These are phyloP conservation scores for Neomicropteryx cornuta DNA, from an alignment of 1,140 invertebrate species.

Conservation along the genomic window DNA sequence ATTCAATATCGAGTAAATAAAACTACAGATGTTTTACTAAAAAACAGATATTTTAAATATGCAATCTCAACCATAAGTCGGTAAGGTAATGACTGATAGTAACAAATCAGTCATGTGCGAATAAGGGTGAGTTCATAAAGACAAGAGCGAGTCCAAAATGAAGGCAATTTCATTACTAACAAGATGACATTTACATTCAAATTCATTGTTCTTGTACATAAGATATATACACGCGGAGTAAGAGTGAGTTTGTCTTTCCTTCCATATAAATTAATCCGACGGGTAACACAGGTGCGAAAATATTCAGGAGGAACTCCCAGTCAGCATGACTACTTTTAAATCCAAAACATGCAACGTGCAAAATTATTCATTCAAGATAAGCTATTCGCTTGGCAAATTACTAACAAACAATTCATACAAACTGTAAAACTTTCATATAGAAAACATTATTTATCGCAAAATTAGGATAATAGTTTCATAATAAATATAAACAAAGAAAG, in stretches of 20 bases:
- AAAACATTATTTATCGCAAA: constrained; percentile 3
- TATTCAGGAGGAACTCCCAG: neutral
- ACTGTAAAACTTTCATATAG: neutral
- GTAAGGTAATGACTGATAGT: too few relatives aligned
- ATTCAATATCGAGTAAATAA: too few relatives aligned
- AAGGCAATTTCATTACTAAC: too few relatives aligned
- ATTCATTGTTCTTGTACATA: constrained; percentile 3
- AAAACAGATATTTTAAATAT: too few relatives aligned
- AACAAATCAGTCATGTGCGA: too few relatives aligned
- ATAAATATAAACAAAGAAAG: constrained; percentile 10
- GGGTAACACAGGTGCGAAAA: neutral
- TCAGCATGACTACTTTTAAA: neutral
- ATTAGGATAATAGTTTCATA: constrained; percentile 7
- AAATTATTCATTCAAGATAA: constrained; percentile 3
- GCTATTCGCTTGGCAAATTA: constrained; percentile 2
- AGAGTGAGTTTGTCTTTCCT: too few relatives aligned
- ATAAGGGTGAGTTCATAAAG: too few relatives aligned
- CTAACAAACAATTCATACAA: neutral
- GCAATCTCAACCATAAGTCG: too few relatives aligned
- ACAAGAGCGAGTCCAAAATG: too few relatives aligned
- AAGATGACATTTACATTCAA: too few relatives aligned
- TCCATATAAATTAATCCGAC: neutral
- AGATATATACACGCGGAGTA: constrained; percentile 5
- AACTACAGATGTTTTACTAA: too few relatives aligned
- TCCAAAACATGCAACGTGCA: neutral